A percentile compares a stretch with the other conserved stretches of the same genome.
These are phyloP conservation scores for Zaprionus ornatus DNA, from an alignment of 1,140 invertebrate genomes.

Conservation along the genomic window DNA sequence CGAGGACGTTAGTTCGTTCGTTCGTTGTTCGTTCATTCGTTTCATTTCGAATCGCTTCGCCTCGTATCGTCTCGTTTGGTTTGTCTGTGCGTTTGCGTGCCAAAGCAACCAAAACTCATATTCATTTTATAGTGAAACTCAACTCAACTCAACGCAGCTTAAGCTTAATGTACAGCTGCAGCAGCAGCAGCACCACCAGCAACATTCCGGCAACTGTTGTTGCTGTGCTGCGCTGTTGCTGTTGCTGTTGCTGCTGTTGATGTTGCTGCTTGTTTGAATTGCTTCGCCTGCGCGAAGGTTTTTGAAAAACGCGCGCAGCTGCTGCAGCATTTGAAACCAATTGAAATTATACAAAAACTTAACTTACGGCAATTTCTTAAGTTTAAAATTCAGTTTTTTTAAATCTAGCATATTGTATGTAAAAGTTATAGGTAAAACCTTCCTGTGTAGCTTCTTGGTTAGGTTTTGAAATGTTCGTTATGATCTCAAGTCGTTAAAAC, in stretches of 20 bases:
- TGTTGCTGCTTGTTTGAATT: conserved; percentile 32
- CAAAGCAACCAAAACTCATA: conserved; percentile 73
- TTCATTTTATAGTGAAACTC: conserved; percentile 69
- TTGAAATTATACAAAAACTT: not conserved
- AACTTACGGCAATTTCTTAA: not conserved
- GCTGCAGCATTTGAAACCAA: conserved; percentile 34
- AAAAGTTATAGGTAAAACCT: not conserved
- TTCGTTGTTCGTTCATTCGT: conserved; percentile 48
- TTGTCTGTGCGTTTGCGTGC: conserved; percentile 74
- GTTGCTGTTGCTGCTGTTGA: conserved; percentile 28
- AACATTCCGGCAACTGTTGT: conserved; percentile 58
- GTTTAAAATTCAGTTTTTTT: not conserved
- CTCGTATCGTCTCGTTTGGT: conserved; percentile 32
- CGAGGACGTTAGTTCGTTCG: conserved; percentile 71
- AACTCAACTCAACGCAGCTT: conserved; percentile 52
- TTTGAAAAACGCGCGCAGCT: conserved; percentile 53
- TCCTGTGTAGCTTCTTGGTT: not conserved
- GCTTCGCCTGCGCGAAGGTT: conserved; percentile 53
- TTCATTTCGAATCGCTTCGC: conserved; percentile 32
- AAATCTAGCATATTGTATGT: not conserved
- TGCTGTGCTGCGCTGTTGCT: conserved; percentile 23
- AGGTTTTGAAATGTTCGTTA: not conserved
- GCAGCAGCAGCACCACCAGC: conserved; percentile 34
- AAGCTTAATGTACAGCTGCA: conserved; percentile 52
- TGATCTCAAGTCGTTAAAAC: not conserved